Conservation (phyloP, 2,888 invertebrate genomes). For the Lypha dubia region DNA sequence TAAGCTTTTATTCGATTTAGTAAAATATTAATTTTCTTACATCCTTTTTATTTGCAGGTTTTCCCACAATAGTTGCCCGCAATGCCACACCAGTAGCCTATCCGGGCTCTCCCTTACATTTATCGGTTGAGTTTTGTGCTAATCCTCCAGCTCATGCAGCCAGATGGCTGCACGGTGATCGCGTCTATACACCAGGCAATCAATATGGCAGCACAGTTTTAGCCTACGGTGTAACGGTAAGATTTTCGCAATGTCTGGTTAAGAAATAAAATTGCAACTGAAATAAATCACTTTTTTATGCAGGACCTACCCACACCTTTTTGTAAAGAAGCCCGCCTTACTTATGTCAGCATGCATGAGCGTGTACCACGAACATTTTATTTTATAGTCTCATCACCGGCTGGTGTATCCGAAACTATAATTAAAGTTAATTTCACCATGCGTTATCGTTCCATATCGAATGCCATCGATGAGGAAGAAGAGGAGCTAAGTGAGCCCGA, state of each 20-base stretch:
- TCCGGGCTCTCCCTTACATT: slow-evolving; percentile 87
- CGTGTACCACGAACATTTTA: slow-evolving; percentile 83
- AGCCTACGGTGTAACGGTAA: slow-evolving; percentile 83
- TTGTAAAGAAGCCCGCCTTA: slow-evolving; percentile 83
- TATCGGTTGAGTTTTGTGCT: slow-evolving; percentile 90
- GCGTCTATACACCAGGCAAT: slow-evolving; percentile 83
- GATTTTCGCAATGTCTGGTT: slow-evolving; percentile 26
- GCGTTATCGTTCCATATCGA: slow-evolving; percentile 82
- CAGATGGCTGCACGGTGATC: slow-evolving; percentile 83
- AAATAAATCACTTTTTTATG: background rate
- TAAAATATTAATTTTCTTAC: background rate
- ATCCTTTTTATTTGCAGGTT: slow-evolving; percentile 84
- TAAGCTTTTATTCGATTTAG: no score
- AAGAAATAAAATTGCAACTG: background rate
- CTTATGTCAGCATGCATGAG: slow-evolving; percentile 84
- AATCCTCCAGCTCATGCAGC: slow-evolving; percentile 86
- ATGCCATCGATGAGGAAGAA: slow-evolving; percentile 82
- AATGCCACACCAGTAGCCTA: slow-evolving; percentile 88
- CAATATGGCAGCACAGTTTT: slow-evolving; percentile 83
- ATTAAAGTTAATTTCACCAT: slow-evolving; percentile 83
- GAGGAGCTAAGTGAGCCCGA: slow-evolving; percentile 83
- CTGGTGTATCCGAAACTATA: slow-evolving; percentile 83
- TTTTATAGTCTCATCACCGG: slow-evolving; percentile 83
- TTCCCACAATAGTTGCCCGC: slow-evolving; percentile 87
- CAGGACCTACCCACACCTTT: slow-evolving; percentile 83